phyloP scores from a whole-genome alignment of 2,113 vertebrate genomes.

The Apodemus speciosus region DNA sequence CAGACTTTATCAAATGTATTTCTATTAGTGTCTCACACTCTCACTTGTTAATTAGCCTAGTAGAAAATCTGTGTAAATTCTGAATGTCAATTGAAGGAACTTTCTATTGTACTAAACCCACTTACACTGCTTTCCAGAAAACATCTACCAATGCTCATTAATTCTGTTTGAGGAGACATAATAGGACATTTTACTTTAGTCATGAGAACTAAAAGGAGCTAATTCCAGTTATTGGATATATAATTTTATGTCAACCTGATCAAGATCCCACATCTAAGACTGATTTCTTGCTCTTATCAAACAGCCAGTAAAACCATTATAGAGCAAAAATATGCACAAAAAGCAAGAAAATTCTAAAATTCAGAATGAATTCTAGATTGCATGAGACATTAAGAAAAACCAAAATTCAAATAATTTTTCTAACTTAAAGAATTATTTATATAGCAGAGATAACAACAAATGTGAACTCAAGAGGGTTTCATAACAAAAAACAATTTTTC shows the following conservation, averaged over 20 bases:
- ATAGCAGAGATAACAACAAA: neutral
- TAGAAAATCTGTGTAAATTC: neutral
- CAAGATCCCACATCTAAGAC: neutral
- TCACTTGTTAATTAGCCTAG: conserved; percentile 35
- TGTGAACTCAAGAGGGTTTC: neutral
- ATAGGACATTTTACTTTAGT: neutral
- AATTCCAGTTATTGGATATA: neutral
- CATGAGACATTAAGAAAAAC: neutral
- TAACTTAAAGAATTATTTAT: neutral
- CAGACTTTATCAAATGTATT: conserved; percentile 35
- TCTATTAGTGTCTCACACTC: conserved; percentile 3
- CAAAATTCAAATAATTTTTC: neutral
- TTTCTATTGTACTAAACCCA: neutral
- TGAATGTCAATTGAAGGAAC: neutral
- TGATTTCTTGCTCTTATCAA: neutral
- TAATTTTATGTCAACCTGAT: neutral
- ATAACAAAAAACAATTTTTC: neutral
- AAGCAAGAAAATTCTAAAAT: neutral
- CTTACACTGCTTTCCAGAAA: neutral
- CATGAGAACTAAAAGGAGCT: neutral
- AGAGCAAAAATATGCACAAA: neutral
- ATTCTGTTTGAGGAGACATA: neutral
- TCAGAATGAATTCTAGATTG: neutral
- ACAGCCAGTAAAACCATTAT: neutral
- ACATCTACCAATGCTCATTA: neutral